Base-by-base conservation (phyloP, 2,113 vertebrate species). In the Anhinga rufa region DNA sequence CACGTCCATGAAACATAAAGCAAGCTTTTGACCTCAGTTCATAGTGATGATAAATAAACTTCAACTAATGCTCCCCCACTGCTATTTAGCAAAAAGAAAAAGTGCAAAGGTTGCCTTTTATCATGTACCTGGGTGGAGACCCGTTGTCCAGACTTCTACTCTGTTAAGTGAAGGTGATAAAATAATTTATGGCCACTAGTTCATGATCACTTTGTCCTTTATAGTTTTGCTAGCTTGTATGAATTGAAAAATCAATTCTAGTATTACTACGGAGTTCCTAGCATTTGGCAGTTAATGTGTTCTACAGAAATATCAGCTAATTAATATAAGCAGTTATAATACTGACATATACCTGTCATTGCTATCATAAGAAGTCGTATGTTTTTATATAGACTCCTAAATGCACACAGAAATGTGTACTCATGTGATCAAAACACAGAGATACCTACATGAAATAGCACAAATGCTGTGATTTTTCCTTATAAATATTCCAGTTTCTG, bases 91-190 rank as follows among this genome's bases (percentile, higher is more conserved):
- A 93, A 52, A 13, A 72, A 60, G 62, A 95, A 71, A 28, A 86
- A 93, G 80, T 92, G 61, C 92, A 96, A 72, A 62, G 60, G 38
- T 95, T 92, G 26, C 65, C 28, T 78, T 94, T 94, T 94, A 86
- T 92, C 78, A 32, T 71, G 85, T 90, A 64, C 21, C 24, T 75
- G 72, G 57, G 71, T 82, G 60, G 82, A 90, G 62, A 66, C 46
- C 52, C 4, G 2, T 79, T 91, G 72, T 86, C 89, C 12, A 17
- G 52, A 88, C 83, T 93, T 93, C 46, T 68, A 32, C 24, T 87
- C 40, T 44, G 24, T 93, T 70, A 75, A 90, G 54, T 78, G 80
- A 85, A 83, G 60, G 66, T 91, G 78, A 81, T 95, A 77, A 93
- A 94, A 83, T 92, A 92, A 88, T 91, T 88, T 83, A 68, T 57